Evolutionary conservation across 2,113 vertebrate species (phyloP).

Genomic region (Psilopsiagon aymara): DNA sequence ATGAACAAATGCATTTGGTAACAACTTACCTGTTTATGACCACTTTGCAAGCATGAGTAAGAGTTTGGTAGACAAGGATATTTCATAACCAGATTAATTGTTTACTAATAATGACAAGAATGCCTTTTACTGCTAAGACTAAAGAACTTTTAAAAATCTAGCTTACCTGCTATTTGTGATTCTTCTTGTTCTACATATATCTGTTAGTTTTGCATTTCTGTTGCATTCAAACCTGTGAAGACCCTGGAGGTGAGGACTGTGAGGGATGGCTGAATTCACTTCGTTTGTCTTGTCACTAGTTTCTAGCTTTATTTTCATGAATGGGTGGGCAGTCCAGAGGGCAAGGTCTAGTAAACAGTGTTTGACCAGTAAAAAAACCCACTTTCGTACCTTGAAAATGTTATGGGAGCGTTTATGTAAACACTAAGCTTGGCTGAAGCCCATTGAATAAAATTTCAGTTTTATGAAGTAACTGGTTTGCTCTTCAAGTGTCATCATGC

Average conservation of each 20-base stretch:
- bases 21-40: not conserved
- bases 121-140: not conserved
- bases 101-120: not conserved
- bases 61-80: not conserved
- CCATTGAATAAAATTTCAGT: not conserved
- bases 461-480: not conserved
- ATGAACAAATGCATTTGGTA: not conserved
- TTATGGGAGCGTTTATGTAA: not conserved
- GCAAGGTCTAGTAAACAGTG: not conserved
- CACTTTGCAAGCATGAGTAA: not conserved
- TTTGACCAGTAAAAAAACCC: not conserved
- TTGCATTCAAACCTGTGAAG: not conserved
- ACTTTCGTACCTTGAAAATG: not conserved
- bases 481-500: not conserved
- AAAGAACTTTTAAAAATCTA: not conserved
- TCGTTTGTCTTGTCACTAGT: not conserved
- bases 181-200: not conserved
- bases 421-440: not conserved
- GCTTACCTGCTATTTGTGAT: not conserved
- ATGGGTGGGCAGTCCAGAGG: not conserved
- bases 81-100: not conserved
- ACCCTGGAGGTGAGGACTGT: rapidly evolving
- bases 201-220: not conserved
- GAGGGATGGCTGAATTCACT: not conserved
- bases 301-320: not conserved